These are phyloP conservation scores for Pelecanus crispus DNA, from an alignment of 2,113 vertebrate species.

Conservation along the genomic window DNA sequence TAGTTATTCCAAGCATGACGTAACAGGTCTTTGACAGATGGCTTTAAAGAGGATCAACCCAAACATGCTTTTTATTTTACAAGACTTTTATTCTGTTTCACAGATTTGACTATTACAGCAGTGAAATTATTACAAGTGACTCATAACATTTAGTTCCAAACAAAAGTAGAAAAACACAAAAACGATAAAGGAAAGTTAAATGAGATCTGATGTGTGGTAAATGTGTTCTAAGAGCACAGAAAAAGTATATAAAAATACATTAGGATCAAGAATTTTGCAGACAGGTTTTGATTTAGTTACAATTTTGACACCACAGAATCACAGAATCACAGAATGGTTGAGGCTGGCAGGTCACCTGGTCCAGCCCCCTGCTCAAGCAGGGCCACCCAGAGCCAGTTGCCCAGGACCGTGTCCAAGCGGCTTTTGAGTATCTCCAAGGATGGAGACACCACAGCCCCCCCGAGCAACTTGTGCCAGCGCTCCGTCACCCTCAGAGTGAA, in stretches of 20 bases:
- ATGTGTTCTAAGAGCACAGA: slow-evolving; percentile 30
- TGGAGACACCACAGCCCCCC: neutral
- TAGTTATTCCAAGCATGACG: neutral
- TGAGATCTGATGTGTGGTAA: neutral
- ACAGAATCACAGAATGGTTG: neutral
- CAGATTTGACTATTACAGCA: slow-evolving; percentile 71
- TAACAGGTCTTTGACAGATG: neutral
- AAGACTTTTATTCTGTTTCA: slow-evolving; percentile 76
- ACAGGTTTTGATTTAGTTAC: slow-evolving; percentile 18
- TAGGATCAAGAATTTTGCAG: slow-evolving; percentile 16
- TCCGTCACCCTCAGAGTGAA: neutral
- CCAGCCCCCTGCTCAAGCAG: neutral
- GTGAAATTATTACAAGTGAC: slow-evolving; percentile 73
- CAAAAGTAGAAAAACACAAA: slow-evolving; percentile 61
- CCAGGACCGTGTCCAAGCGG: neutral
- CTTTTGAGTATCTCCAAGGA: neutral
- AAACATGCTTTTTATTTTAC: slow-evolving; percentile 58
- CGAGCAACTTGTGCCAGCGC: neutral
- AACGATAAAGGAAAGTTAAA: neutral
- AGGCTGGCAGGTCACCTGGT: neutral
- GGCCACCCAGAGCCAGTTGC: neutral
- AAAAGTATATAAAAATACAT: slow-evolving; percentile 25
- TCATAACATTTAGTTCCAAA: slow-evolving; percentile 63
- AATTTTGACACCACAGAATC: neutral
- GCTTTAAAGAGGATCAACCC: slow-evolving; percentile 27